Evolutionary conservation across 2,888 invertebrate species (phyloP).

Genomic region (Eucera pruinosa): DNA sequence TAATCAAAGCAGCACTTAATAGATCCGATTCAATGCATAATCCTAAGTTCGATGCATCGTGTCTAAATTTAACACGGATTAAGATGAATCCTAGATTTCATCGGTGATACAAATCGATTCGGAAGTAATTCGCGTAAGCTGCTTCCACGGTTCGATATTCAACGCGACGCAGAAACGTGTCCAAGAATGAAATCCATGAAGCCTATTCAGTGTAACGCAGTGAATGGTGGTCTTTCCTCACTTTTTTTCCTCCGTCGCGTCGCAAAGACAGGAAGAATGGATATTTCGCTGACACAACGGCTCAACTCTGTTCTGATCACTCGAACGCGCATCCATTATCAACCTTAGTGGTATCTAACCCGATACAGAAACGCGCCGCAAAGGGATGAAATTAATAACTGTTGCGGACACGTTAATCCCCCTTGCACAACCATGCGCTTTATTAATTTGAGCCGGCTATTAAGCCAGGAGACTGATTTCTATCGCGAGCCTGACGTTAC

Average conservation of each 20-base stretch:
- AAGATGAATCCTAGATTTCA: slow-evolving; percentile 5
- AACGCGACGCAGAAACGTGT: slow-evolving; percentile 3
- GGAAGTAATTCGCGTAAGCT: slow-evolving; percentile 7
- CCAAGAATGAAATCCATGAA: slow-evolving; percentile 14
- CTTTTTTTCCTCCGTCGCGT: not conserved
- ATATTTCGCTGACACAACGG: slow-evolving; percentile 62
- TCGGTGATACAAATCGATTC: not conserved
- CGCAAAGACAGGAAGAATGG: slow-evolving; percentile 33
- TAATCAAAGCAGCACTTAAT: too few species aligned
- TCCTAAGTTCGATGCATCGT: too few species aligned
- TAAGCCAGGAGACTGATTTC: slow-evolving; percentile 40
- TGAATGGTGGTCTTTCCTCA: slow-evolving; percentile 4
- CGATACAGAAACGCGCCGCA: slow-evolving; percentile 50
- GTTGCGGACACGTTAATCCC: slow-evolving; percentile 68
- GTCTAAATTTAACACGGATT: too few species aligned
- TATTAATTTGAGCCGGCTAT: slow-evolving; percentile 66
- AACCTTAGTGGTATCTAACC: slow-evolving; percentile 45
- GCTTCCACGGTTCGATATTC: slow-evolving; percentile 5
- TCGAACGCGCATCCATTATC: slow-evolving; percentile 67
- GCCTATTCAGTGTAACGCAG: slow-evolving; percentile 10
- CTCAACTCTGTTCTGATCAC: slow-evolving; percentile 58
- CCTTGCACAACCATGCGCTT: slow-evolving; percentile 50
- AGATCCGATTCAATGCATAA: too few species aligned
- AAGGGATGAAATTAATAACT: slow-evolving; percentile 71
- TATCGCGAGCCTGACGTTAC: slow-evolving; percentile 30